These are phyloP conservation scores for Hetaerina titia DNA, from an alignment of 2,888 invertebrate genomes.

Conservation along the genomic window DNA sequence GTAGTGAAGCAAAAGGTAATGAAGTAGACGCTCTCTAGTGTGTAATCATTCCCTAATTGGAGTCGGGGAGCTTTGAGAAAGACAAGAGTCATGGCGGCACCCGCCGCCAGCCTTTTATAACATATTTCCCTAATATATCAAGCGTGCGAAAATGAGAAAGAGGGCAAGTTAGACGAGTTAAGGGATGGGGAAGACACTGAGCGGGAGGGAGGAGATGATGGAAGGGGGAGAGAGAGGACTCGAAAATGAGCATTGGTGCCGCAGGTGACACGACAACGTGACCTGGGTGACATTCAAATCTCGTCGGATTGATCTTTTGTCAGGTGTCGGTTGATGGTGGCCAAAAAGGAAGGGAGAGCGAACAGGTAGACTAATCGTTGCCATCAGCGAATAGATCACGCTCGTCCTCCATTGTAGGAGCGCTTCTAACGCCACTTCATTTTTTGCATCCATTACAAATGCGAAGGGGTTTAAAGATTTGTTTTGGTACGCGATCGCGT, in stretches of 20 bases:
- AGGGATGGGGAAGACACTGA: not conserved
- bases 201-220: not conserved
- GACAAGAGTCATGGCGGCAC: not conserved
- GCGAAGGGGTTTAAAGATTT: not conserved
- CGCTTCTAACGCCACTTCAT: not conserved
- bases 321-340: not conserved
- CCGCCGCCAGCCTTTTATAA: not conserved
- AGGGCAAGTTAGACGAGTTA: not conserved
- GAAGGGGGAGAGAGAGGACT: not conserved
- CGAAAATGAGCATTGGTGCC: not conserved
- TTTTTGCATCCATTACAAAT: not conserved
- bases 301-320: conserved; percentile 7
- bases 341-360: not conserved
- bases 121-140: not conserved
- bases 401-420: not conserved
- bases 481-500: not conserved
- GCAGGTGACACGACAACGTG: conserved; percentile 29
- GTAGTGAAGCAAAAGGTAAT: not conserved
- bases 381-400: not conserved
- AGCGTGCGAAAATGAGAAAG: not conserved
- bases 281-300: conserved; percentile 47
- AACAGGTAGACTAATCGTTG: not conserved
- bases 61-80: not conserved
- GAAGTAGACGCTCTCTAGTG: not conserved
- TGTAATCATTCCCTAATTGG: conserved; percentile 8